phyloP scores from a whole-genome alignment of 2,113 vertebrate species.

The Junco hyemalis region DNA sequence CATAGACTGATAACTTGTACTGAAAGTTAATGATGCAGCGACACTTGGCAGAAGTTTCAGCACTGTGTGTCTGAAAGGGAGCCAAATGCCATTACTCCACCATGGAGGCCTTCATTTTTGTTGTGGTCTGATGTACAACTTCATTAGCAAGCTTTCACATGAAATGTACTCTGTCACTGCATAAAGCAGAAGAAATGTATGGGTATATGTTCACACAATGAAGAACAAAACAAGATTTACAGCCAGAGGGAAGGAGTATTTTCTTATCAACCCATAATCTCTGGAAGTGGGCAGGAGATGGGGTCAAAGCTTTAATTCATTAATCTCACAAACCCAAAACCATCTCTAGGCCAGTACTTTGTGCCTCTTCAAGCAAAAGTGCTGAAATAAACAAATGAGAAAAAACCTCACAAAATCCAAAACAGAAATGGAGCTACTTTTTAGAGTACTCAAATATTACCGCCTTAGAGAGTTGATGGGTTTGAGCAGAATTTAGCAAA shows the following conservation, averaged over 20 bases:
- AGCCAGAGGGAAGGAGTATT: neutral
- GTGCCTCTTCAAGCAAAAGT: neutral
- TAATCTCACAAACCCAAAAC: neutral
- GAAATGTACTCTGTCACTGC: neutral
- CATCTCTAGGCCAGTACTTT: neutral
- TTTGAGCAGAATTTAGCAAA: neutral
- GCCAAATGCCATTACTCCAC: slow-evolving; percentile 65
- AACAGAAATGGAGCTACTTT: neutral
- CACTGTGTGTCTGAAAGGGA: slow-evolving; percentile 49
- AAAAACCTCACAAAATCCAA: neutral
- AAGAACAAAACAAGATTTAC: neutral
- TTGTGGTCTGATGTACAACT: slow-evolving; percentile 51
- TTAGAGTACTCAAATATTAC: neutral
- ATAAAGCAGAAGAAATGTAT: neutral
- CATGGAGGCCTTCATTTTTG: slow-evolving; percentile 34
- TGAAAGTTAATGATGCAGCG: slow-evolving; percentile 72
- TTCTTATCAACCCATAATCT: neutral
- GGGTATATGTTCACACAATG: neutral
- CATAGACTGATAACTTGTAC: slow-evolving; percentile 58
- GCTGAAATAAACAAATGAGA: neutral
- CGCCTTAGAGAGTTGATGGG: neutral
- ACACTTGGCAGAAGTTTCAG: slow-evolving; percentile 67
- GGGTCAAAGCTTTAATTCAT: neutral
- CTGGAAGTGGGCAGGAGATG: neutral
- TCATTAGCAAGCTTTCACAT: slow-evolving; percentile 37